Conservation (phyloP, 1,140 invertebrate genomes). For the Drosophila kanapiae region DNA sequence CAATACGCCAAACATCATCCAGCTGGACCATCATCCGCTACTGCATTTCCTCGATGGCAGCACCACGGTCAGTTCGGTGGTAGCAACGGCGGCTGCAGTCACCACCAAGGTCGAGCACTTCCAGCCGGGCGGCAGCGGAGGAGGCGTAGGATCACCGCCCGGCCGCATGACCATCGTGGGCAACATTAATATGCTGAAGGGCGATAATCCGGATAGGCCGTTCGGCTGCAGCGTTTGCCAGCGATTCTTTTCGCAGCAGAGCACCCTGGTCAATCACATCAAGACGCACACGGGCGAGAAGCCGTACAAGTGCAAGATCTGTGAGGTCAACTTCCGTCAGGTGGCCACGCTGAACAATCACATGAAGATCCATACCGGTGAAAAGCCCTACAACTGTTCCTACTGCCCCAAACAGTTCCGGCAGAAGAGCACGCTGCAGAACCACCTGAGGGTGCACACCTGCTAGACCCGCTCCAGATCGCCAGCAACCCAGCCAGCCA, state of each 20-base stretch:
- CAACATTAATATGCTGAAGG: slow-evolving; percentile 74
- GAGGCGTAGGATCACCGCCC: slow-evolving; percentile 27
- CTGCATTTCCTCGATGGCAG: slow-evolving; percentile 82
- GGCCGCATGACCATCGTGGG: slow-evolving; percentile 66
- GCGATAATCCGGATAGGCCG: slow-evolving; percentile 83
- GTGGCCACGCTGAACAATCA: slow-evolving; percentile 84
- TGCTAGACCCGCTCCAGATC: slow-evolving; percentile 53
- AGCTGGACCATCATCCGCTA: slow-evolving; percentile 80
- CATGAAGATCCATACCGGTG: slow-evolving; percentile 85
- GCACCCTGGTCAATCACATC: slow-evolving; percentile 83
- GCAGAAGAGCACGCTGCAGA: slow-evolving; percentile 83
- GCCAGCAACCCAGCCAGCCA: slow-evolving; percentile 48
- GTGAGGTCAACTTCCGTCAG: slow-evolving; percentile 82
- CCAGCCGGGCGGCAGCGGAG: slow-evolving; percentile 44
- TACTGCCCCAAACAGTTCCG: slow-evolving; percentile 84
- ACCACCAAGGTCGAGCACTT: slow-evolving; percentile 67
- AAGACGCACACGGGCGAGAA: slow-evolving; percentile 85
- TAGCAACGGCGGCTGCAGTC: slow-evolving; percentile 52
- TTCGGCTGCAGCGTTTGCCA: slow-evolving; percentile 84
- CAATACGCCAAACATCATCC: slow-evolving; percentile 68
- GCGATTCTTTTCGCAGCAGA: slow-evolving; percentile 83
- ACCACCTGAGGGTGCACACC: slow-evolving; percentile 83
- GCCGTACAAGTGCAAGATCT: slow-evolving; percentile 85
- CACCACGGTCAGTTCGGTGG: slow-evolving; percentile 80
- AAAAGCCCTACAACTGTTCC: slow-evolving; percentile 85